These are phyloP conservation scores for Meghimatium bilineatum DNA, from an alignment of 2,888 invertebrate genomes.

Conservation along the genomic window DNA sequence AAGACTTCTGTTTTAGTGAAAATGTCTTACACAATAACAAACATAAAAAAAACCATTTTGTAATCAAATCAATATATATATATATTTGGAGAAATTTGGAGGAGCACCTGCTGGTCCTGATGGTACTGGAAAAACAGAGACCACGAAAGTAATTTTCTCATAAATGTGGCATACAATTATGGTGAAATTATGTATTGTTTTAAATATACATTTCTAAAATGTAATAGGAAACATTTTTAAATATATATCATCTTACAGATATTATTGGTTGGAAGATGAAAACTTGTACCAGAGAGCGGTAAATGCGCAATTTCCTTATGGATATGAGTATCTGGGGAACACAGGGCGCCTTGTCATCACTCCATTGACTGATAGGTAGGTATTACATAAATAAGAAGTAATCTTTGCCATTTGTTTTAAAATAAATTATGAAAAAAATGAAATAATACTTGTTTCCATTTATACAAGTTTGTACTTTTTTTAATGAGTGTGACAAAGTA, in stretches of 20 bases:
- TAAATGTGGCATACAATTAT: conserved; percentile 27
- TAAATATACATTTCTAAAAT: too few relatives aligned
- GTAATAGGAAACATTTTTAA: too few relatives aligned
- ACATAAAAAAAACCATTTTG: too few relatives aligned
- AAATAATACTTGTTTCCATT: too few relatives aligned
- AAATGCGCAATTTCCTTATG: conserved; percentile 86
- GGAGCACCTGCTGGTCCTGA: conserved; percentile 85
- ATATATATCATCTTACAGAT: conserved; percentile 75
- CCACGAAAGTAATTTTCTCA: conserved; percentile 82
- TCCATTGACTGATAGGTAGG: conserved; percentile 81
- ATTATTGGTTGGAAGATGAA: conserved; percentile 81
- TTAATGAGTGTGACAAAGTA: too few relatives aligned
- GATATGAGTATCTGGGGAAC: conserved; percentile 89
- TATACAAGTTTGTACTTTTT: too few relatives aligned
- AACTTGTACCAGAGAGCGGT: conserved; percentile 85
- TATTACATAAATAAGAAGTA: background rate
- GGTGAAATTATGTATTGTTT: background rate
- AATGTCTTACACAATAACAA: too few relatives aligned
- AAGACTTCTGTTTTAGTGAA: too few relatives aligned
- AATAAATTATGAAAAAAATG: too few relatives aligned
- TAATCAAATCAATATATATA: too few relatives aligned
- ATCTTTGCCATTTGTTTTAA: background rate
- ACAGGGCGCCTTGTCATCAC: conserved; percentile 84
- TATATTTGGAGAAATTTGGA: conserved; percentile 83
- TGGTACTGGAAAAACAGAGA: conserved; percentile 88